Evolutionary conservation across 2,888 invertebrate genomes (phyloP), one percentile per base, ranked within the genome.

Genomic region (Ethmia dodecea): DNA sequence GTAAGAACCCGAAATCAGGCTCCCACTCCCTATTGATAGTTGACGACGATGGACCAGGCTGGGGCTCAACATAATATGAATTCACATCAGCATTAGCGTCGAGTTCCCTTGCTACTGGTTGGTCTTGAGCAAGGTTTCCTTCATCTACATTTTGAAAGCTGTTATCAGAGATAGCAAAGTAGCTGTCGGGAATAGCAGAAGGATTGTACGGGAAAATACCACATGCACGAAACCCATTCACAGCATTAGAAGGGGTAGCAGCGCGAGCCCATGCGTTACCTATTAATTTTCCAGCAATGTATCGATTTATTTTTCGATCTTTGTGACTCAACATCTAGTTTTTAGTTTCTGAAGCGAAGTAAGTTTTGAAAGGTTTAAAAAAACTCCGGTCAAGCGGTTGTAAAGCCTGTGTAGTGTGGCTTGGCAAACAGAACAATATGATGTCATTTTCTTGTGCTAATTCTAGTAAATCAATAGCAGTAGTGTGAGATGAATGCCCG

Each of bases 331-430:
- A 33, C 41, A 49, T 46, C 11, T 41, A 49, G 3, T 48, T 15
- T 20, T 49, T 47, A 18, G 42, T 47, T 31, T 48, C 50, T 13
- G 22, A 29, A 18, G 35, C 33, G 20, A 38, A 48, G 32, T 44
- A 50, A 5, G 28, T 52, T 45, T 55, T 53, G 24, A 52, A 44
- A 35, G 50, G 50, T 28, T 38, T 35, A 33, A 50, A 55, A 32
- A 51, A 27, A n/a, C 36, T 20, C 33, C 24, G 16, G 34, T 52
- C 49, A 31, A 47, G 30, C 13, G 46, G 43, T 28, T 45, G 45
- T 29, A 46, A 35, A 13, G 43, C 49, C 13, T 37, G 37, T 13
- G 51, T 47, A 26, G 45, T 49, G 47, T 52, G 51, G 31, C 49
- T 49, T 18, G 48, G 49, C 30, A 50, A 32, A 13, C 40, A 37